Evolutionary conservation across 2,888 invertebrate genomes (phyloP).

Genomic region (Tetragnatha montana): DNA sequence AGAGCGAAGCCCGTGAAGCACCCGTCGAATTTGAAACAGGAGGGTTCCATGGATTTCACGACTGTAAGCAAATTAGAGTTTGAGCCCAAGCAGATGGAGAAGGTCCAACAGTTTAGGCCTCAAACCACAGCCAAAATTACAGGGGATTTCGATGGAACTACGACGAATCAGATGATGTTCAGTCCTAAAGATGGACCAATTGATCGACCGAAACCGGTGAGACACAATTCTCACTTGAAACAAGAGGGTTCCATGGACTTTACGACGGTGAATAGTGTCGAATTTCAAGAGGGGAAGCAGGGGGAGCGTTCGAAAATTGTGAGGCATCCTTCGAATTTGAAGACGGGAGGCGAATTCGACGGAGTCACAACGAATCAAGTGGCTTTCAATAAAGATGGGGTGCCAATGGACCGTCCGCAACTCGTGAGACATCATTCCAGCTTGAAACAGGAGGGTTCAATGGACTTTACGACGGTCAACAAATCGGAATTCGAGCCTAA

Average conservation of each 20-base stretch:
- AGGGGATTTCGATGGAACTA: slow-evolving; percentile 68
- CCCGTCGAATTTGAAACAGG: slow-evolving; percentile 41
- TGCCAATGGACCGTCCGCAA: slow-evolving; percentile 41
- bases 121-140: slow-evolving; percentile 58
- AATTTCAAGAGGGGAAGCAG: slow-evolving; percentile 54
- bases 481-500: slow-evolving; percentile 57
- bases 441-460: slow-evolving; percentile 61
- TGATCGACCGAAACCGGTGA: slow-evolving; percentile 39
- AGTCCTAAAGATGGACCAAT: slow-evolving; percentile 12
- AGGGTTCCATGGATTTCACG: slow-evolving; percentile 63
- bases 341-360: slow-evolving; percentile 56
- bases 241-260: slow-evolving; percentile 58
- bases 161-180: slow-evolving; percentile 62
- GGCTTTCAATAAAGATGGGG: slow-evolving; percentile 49
- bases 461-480: slow-evolving; percentile 65
- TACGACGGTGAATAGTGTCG: slow-evolving; percentile 55
- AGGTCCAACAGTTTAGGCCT: slow-evolving; percentile 50
- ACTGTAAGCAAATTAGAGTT: slow-evolving; percentile 64
- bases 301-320: slow-evolving; percentile 27
- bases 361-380: slow-evolving; percentile 65
- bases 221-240: slow-evolving; percentile 47
- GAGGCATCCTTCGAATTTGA: slow-evolving; percentile 40
- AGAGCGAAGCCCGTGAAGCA: slow-evolving; percentile 60
- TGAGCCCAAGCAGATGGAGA: slow-evolving; percentile 57
- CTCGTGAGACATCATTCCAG: slow-evolving; percentile 44